These are phyloP conservation scores for Galbula dea DNA, from an alignment of 2,113 vertebrate genomes.

Conservation along the genomic window DNA sequence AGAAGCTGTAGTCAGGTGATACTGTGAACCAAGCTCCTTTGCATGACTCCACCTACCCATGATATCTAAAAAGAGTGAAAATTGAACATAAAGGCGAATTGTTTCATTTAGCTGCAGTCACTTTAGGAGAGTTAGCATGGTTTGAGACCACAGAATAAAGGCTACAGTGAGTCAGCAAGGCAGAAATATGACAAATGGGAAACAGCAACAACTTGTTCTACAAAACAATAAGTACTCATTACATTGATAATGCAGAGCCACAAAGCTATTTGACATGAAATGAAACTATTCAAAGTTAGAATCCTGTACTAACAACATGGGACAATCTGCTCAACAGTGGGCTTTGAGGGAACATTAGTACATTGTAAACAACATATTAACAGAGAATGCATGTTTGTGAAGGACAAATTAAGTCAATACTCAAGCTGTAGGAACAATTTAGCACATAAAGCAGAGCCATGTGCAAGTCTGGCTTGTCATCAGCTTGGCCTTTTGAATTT, in stretches of 20 bases:
- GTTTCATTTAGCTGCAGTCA: neutral
- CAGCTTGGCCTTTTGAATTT: neutral
- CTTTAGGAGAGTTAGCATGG: conserved; percentile 17
- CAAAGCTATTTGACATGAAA: conserved; percentile 55
- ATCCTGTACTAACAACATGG: conserved; percentile 37
- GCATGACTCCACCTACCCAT: neutral
- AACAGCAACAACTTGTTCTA: conserved; percentile 58
- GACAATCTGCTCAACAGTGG: neutral
- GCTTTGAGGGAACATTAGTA: conserved; percentile 7
- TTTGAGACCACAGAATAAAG: neutral
- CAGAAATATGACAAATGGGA: conserved; percentile 57
- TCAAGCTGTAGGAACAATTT: neutral
- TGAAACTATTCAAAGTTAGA: conserved; percentile 55
- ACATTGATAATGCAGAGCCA: conserved; percentile 1
- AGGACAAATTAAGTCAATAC: conserved; percentile 18
- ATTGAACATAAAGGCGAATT: neutral
- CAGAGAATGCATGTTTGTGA: neutral
- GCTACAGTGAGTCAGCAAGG: conserved; percentile 36
- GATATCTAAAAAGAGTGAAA: neutral
- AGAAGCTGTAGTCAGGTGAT: neutral
- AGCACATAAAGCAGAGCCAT: neutral
- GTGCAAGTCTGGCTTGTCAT: neutral
- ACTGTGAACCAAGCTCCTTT: neutral
- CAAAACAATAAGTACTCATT: conserved; percentile 60
- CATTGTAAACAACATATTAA: conserved; percentile 14